Evolutionary conservation across 37 sponge, comb jelly and placozoan species (phyloP), one percentile per base, ranked within the genome.

Genomic region (Eunapius fragilis): DNA sequence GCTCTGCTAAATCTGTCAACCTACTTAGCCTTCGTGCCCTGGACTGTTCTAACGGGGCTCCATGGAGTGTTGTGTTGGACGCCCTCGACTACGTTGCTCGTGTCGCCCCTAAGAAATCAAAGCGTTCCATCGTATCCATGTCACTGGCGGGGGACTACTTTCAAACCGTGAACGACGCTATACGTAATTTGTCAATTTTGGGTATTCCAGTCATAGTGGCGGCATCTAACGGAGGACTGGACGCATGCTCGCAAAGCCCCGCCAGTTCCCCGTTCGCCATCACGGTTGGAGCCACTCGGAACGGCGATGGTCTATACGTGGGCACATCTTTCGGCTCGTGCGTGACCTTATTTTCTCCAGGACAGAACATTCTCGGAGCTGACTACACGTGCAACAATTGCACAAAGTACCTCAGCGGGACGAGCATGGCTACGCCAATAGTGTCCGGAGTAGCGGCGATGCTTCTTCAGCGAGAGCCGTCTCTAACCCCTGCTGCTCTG

Each of bases 281-380:
- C 37, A 87, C 87, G 32, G 87, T 87, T 72, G 87, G 81, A 23
- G 87, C 76, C 27, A 87, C 81, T 72, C 28, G 38, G 31, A 25
- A 72, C 31, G 41, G 14, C 3, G 80, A 87, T 72, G 49, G 50
- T 27, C 48, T 87, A 19, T 87, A 87, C 27, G 27, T 25, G 81
- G 73, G 77, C 25, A 90, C 90, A 25, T 85, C 85, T 41, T 75
- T 31, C 30, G 90, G 90, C 24, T 25, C 37, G 22, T 90, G 90
- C 48, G 90, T 90, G 25, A 82, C 85, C 74, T 84, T 90, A 33
- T 76, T 90, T 80, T 85, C 90, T 38, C 90, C 90, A 58, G 90
- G 82, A 36, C 45, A 75, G 25, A 25, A 17, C 23, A 37, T 86
- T 70, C 45, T 70, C 7, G 80, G 71, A 12, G 86, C 86, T 79